These are phyloP conservation scores for Bungarus multicinctus DNA, from an alignment of 2,113 vertebrate genomes.

Conservation along the genomic window DNA sequence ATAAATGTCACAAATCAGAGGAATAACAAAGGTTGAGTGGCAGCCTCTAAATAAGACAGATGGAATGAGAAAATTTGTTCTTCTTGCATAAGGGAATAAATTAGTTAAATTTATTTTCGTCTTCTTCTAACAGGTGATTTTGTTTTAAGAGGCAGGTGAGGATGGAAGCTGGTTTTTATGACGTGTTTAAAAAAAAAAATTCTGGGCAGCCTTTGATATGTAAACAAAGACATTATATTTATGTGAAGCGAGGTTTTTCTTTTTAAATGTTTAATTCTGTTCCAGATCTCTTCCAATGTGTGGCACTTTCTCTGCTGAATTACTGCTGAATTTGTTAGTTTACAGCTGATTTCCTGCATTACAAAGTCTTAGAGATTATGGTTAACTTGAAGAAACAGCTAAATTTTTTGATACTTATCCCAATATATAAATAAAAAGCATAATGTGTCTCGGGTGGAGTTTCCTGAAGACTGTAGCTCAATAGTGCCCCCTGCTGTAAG, in stretches of 20 bases:
- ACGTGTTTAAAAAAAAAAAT: background rate
- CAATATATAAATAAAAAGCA: constrained; percentile 34
- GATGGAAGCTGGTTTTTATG: background rate
- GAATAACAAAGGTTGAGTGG: rapidly evolving
- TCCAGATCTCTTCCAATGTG: constrained; percentile 63
- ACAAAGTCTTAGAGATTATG: constrained; percentile 73
- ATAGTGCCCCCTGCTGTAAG: constrained; percentile 89
- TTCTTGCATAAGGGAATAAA: constrained; percentile 4
- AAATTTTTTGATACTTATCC: constrained; percentile 67
- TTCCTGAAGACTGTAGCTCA: constrained; percentile 70
- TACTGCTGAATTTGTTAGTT: constrained; percentile 79
- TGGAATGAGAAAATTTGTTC: background rate
- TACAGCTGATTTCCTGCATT: constrained; percentile 77
- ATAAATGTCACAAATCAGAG: background rate
- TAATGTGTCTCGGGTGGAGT: constrained; percentile 43
- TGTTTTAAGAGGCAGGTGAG: background rate
- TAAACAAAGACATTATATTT: constrained; percentile 2
- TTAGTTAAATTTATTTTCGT: background rate
- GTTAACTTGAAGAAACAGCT: constrained; percentile 74
- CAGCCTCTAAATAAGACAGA: background rate
- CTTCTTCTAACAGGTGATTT: background rate
- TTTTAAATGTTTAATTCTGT: constrained; percentile 59
- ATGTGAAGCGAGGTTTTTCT: constrained; percentile 32
- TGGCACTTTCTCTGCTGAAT: constrained; percentile 71
- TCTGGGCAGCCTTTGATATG: constrained; percentile 35